Conservation (phyloP, 1,140 invertebrate genomes). For the Cydia strobilella region DNA sequence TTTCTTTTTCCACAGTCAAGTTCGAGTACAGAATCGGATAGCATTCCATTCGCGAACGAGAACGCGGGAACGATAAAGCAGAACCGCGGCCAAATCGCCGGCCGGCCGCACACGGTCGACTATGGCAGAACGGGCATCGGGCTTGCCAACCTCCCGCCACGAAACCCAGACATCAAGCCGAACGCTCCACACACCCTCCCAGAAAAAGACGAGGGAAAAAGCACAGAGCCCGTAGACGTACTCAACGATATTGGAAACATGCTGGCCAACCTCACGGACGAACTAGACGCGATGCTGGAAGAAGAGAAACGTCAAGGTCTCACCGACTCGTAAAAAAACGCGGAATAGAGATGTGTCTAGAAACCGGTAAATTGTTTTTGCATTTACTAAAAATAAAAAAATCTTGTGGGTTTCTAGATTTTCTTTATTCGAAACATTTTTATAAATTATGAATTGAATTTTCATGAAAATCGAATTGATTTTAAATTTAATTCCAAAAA, state of each 20-base stretch:
- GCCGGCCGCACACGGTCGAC: constrained; percentile 75
- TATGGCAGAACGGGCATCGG: constrained; percentile 65
- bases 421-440: constrained; percentile 22
- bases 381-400: not conserved
- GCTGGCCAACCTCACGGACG: constrained; percentile 95
- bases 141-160: constrained; percentile 60
- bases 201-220: constrained; percentile 67
- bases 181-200: constrained; percentile 60
- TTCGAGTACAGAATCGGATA: constrained; percentile 97
- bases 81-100: constrained; percentile 74
- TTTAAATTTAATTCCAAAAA: constrained; percentile 22
- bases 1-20: constrained; percentile 88
- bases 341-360: constrained; percentile 25
- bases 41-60: constrained; percentile 98
- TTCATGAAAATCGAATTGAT: constrained; percentile 5
- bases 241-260: constrained; percentile 98
- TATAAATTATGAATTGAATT: constrained; percentile 3
- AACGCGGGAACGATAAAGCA: constrained; percentile 98
- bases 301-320: constrained; percentile 92
- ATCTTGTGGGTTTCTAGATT: constrained; percentile 9
- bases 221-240: constrained; percentile 90
- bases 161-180: constrained; percentile 67
- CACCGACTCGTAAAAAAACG: constrained; percentile 79
- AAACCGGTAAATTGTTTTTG: constrained; percentile 30
- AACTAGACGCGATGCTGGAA: constrained; percentile 96